A percentile compares a stretch with the other conserved stretches of the same genome.
These are phyloP conservation scores for Lycophotia porphyrea DNA, from an alignment of 2,888 invertebrate species.

Conservation along the genomic window DNA sequence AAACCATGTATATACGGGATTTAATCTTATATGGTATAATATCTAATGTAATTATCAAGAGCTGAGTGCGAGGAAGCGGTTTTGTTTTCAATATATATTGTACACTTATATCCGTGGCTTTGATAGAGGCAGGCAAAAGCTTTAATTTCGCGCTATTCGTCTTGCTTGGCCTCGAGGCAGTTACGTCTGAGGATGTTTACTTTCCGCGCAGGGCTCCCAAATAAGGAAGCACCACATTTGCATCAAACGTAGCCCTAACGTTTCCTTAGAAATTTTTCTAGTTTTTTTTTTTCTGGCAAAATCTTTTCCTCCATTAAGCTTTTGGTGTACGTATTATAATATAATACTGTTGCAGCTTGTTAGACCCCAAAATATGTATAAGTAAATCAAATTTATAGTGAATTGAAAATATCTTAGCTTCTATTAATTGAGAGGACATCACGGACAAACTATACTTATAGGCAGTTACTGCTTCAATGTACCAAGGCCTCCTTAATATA, in stretches of 20 bases:
- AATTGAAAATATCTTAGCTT: conserved; percentile 61
- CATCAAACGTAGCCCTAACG: conserved; percentile 23
- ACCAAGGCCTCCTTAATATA: conserved; percentile 5
- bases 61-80: conserved; percentile 51
- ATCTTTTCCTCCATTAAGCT: conserved; percentile 67
- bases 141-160: conserved; percentile 43
- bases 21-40: conserved; percentile 55
- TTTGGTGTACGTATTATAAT: conserved; percentile 62
- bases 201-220: conserved; percentile 26
- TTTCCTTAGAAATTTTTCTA: background rate
- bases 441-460: conserved; percentile 39
- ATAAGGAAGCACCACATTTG: conserved; percentile 34
- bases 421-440: conserved; percentile 33
- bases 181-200: conserved; percentile 34
- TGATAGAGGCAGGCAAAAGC: conserved; percentile 20
- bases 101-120: conserved; percentile 28
- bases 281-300: conserved; percentile 50
- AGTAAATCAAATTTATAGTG: conserved; percentile 68
- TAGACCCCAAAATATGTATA: conserved; percentile 68
- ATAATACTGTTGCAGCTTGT: conserved; percentile 67
- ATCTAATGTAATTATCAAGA: conserved; percentile 40
- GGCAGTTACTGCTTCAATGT: conserved; percentile 16
- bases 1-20: conserved; percentile 66
- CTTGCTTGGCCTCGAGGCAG: conserved; percentile 37
- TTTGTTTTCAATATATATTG: conserved; percentile 39